Evolutionary conservation across 2,888 invertebrate species (phyloP), one percentile per base, ranked within the genome.

Genomic region (Callosobruchus maculatus): DNA sequence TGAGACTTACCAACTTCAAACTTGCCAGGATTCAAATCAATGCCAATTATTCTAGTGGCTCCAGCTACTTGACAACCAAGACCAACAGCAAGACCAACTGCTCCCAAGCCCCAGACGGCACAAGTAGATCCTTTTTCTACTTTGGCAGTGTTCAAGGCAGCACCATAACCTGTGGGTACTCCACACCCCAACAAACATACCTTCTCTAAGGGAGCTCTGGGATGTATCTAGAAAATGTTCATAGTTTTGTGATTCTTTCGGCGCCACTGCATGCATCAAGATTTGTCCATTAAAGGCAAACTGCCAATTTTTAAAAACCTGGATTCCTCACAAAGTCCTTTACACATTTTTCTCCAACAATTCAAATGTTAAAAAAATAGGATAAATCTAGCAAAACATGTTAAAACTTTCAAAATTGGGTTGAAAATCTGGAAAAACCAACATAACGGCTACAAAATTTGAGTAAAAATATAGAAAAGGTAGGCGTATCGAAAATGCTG

Each of bases 111-210:
- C 92, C 96, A 98, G 79, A 98, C 93, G 0, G 96, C 98, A 84
- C 97, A 97, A 73, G 91, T 94, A 72, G 95, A 93, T 7, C 93
- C 95, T 5, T 92, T 85, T 83, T 97, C 97, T 0, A 99, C 97
- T 87, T 95, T 94, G 20, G 97, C 97, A 0, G 95, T 96, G 85
- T 98, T 98, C 22, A 97, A 84, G 7, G 94, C 97, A 21, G 98
- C 98, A 66, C 98, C 98, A 85, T 97, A 97, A 2, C 99, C 99
- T 9, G 99, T 98, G 0, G 97, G 92, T 22, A 98, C 92, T 68
- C 98, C 98, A 86, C 98, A 98, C 3, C 97, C 98, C 20, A 98
- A 88, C 66, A 98, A 88, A 81, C 97, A 97, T 2, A 96, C 93
- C 87, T 95, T 96, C 75, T 96, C 94, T 74, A 97, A 87, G 0